Evolutionary conservation across 2,797 vertebrate species (phyloP).

Genomic region (Spheniscus humboldti): DNA sequence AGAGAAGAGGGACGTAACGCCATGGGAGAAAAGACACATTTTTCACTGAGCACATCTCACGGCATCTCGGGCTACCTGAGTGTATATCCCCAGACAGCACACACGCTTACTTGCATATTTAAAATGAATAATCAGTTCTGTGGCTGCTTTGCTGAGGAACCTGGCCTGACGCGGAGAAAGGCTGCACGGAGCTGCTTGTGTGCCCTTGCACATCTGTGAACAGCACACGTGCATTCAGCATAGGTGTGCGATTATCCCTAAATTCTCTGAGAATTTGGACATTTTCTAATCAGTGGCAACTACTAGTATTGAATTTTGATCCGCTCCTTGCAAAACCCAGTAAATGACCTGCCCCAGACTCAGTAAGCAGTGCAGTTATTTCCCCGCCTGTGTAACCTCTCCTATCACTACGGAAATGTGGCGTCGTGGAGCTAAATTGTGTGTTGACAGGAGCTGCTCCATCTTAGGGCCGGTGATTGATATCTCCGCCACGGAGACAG

Average conservation of each 20-base stretch:
- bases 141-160: background rate
- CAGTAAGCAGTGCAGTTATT: background rate
- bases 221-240: rapidly evolving
- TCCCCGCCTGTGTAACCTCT: background rate
- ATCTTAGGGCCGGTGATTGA: background rate
- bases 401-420: background rate
- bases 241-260: rapidly evolving
- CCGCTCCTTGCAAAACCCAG: background rate
- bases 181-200: background rate
- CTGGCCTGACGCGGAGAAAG: background rate
- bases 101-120: background rate
- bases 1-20: background rate
- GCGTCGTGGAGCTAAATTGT: rapidly evolving
- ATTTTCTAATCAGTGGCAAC: background rate
- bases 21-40: background rate
- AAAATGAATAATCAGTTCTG: background rate
- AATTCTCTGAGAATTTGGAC: background rate
- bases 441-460: background rate
- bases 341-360: background rate
- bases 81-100: background rate
- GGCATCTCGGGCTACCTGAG: background rate
- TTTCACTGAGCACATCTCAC: background rate
- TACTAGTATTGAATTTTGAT: background rate
- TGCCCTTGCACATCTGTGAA: background rate
- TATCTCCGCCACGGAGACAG: background rate